Evolutionary conservation across 2,888 invertebrate species (phyloP).

Genomic region (Hydriomena furcata): DNA sequence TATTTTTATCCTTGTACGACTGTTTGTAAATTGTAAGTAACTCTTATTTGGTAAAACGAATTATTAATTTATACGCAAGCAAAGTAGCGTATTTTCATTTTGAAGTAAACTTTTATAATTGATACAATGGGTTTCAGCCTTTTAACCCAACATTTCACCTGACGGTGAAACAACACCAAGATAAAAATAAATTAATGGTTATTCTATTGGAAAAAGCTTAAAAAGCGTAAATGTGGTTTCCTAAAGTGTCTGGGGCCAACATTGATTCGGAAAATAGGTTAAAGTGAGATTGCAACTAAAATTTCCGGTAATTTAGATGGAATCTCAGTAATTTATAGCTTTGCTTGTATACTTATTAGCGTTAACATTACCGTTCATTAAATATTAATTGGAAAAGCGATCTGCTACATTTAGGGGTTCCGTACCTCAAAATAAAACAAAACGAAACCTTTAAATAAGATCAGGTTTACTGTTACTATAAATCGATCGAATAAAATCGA

Average conservation of each 20-base stretch:
- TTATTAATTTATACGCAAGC: too few relatives aligned
- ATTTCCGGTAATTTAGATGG: conserved; percentile 35
- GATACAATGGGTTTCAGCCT: neutral
- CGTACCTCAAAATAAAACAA: too few relatives aligned
- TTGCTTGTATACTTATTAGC: conserved; percentile 29
- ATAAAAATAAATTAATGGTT: conserved; percentile 49
- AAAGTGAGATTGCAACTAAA: conserved; percentile 31
- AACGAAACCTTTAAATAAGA: too few relatives aligned
- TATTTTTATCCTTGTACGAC: too few relatives aligned
- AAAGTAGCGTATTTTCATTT: too few relatives aligned
- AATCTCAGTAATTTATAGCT: conserved; percentile 35
- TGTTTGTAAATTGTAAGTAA: too few relatives aligned
- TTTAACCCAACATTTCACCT: conserved; percentile 35
- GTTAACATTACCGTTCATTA: neutral
- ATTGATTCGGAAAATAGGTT: conserved; percentile 34
- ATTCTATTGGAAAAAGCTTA: conserved; percentile 51
- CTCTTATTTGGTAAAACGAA: too few relatives aligned
- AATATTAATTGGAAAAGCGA: neutral
- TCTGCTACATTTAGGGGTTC: too few relatives aligned
- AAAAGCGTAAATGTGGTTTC: conserved; percentile 28
- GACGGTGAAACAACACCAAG: conserved; percentile 37
- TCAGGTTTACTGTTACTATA: too few relatives aligned
- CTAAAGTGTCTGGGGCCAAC: conserved; percentile 24
- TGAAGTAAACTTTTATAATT: too few relatives aligned
- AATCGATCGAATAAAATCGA: too few relatives aligned